Percentiles rank a stretch among this genome's conserved stretches.
phyloP scores from a whole-genome alignment of 2,888 invertebrate species.

The Metalampra italica region DNA sequence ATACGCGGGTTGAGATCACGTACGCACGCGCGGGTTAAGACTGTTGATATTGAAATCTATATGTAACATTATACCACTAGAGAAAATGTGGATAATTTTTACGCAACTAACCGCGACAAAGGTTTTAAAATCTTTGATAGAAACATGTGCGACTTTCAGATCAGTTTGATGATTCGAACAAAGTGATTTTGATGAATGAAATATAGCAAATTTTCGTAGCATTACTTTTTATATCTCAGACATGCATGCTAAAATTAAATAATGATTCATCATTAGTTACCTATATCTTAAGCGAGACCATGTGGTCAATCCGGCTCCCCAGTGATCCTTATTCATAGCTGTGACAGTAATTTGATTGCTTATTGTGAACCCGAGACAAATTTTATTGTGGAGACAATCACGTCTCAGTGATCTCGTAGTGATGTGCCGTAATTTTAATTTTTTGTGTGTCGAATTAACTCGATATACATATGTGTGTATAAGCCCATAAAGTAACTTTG shows the following conservation, averaged over 20 bases:
- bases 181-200: no score
- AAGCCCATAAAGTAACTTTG: neutral
- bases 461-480: no score
- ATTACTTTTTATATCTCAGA: no score
- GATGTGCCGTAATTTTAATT: constrained; percentile 20
- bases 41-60: constrained; percentile 78
- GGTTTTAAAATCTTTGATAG: neutral
- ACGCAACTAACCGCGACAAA: no score
- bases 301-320: constrained; percentile 37
- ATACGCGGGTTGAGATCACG: constrained; percentile 73
- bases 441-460: no score
- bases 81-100: constrained; percentile 9
- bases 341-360: constrained; percentile 71
- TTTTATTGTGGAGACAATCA: constrained; percentile 66
- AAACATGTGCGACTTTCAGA: no score
- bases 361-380: constrained; percentile 65
- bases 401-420: constrained; percentile 39
- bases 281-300: constrained; percentile 27
- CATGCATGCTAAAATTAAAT: no score
- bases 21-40: constrained; percentile 70
- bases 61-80: constrained; percentile 60
- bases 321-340: constrained; percentile 24
- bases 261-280: neutral
- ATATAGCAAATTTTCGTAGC: no score
- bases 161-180: no score